Base-by-base conservation (phyloP, 2,797 vertebrate genomes). In the Cyprinella venusta region DNA sequence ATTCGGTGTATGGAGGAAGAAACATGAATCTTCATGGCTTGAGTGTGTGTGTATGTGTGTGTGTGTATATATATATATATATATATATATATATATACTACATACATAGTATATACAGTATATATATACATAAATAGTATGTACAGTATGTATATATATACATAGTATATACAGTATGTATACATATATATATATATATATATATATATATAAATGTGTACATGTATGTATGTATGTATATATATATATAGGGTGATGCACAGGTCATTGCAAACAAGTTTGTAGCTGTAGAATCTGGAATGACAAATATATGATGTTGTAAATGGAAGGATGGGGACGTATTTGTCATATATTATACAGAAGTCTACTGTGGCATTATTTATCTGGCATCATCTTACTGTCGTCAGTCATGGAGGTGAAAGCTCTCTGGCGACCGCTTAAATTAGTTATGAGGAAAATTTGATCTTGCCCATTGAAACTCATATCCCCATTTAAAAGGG, bases 21-120 rank as follows among this genome's bases (percentile, higher is more conserved):
- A 90, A 88, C 52, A 45, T 36, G 4, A 81, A 90, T 87, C 86
- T 85, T 50, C 70, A 52, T 65, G 78, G 86, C 74, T 72, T 65
- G 61, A 16, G 13, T 63, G 40, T 33, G 0, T 33, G 3, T 33
- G 3, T 33, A 2, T 30, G 30, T 33, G 3, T 33, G 3, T 33
- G 3, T 33, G 3, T 33, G 5, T 33, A 5, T 33, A 36, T 36
- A 6, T 36, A 36, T 36, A 5, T 36, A 36, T 36, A 6, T 63
- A 30, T 30, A 0, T 33, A 33, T 33, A 2, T 33, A 33, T 33
- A 33, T 33, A 33, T 33, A 33, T 33, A 36, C 6, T 36, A 36
- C n/a, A n/a, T n/a, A n/a, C n/a, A n/a, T n/a, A n/a, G n/a, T n/a
- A n/a, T n/a, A n/a, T n/a, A n/a, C n/a, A n/a, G n/a, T 36, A 36